Base-by-base conservation (phyloP, 2,888 invertebrate species). In the Drosophila neotestacea region DNA sequence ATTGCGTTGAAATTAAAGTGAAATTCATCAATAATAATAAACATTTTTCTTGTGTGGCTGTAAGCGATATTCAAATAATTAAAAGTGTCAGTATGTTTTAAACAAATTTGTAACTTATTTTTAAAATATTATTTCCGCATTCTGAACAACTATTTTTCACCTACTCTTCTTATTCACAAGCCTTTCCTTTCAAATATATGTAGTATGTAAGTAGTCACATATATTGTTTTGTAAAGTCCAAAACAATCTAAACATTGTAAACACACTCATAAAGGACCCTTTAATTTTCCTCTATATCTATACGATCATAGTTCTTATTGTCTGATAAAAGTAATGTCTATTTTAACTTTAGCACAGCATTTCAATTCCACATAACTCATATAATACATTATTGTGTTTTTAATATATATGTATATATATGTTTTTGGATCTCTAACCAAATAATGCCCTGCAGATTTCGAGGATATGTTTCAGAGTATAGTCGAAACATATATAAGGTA, bases 11-110 rank as follows among this genome's bases (percentile, higher is more conserved):
- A 61, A 70, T 50, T 28, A 64, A 68, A 51, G 68, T 6, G 46
- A 46, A 54, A 58, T 58, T 50, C 51, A 39, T 64, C n/a, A 61
- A 48, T 38, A 72, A 55, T 30, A 65, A 41, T 52, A 42, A 59
- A 47, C 2, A 16, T 28, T 51, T 39, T 39, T 54, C 6, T 38
- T 48, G 52, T 62, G 48, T 77, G 10, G 11, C 16, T 36, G 13
- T 51, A 44, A 38, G 22, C 34, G 39, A 28, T 59, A 36, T n/a
- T 22, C 1, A 56, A 60, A 62, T 55, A 42, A 60, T 44, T 28
- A 41, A 52, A 41, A 28, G 66, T 76, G 70, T 76, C 32, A 32
- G 11, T 36, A 22, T 70, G n/a, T 28, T 27, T 54, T 55, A 51
- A 30, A 16, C 16, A 10, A 22, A 22, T 22, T 22, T 54, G 2